Evolutionary conservation across 2,888 invertebrate species (phyloP).

Genomic region (Limnephilus lunatus): DNA sequence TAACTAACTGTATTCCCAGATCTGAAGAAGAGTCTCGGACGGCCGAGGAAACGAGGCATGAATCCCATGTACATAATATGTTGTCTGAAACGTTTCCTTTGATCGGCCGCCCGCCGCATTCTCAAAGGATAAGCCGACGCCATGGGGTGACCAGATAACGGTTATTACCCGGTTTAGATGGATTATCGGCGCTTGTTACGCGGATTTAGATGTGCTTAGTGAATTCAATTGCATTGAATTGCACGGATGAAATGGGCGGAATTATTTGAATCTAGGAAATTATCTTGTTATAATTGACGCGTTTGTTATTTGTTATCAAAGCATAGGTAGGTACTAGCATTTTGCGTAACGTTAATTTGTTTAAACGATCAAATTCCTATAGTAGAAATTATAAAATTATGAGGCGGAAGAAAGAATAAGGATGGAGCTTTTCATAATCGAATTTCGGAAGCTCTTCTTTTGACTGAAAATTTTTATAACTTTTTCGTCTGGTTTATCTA

Average conservation of each 20-base stretch:
- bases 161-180: constrained; percentile 9
- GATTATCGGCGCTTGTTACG: background rate
- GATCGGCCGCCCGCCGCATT: constrained; percentile 43
- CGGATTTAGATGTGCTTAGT: background rate
- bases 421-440: too few species aligned
- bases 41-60: constrained; percentile 35
- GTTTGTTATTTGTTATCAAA: background rate
- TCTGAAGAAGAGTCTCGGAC: constrained; percentile 19
- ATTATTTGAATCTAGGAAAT: background rate
- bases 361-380: too few species aligned
- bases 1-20: constrained; percentile 7
- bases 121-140: constrained; percentile 51
- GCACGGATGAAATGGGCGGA: background rate
- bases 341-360: too few species aligned
- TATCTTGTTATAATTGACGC: background rate
- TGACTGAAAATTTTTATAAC: too few species aligned
- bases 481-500: too few species aligned
- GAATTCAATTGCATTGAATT: background rate
- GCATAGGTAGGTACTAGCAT: background rate
- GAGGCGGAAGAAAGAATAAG: too few species aligned
- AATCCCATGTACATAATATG: constrained; percentile 17
- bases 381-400: too few species aligned
- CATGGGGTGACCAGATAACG: constrained; percentile 39
- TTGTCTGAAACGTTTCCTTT: constrained; percentile 37
- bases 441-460: too few species aligned